Conservation (phyloP, 1,140 invertebrate genomes). For the Caenorhabditis tropicalis region DNA sequence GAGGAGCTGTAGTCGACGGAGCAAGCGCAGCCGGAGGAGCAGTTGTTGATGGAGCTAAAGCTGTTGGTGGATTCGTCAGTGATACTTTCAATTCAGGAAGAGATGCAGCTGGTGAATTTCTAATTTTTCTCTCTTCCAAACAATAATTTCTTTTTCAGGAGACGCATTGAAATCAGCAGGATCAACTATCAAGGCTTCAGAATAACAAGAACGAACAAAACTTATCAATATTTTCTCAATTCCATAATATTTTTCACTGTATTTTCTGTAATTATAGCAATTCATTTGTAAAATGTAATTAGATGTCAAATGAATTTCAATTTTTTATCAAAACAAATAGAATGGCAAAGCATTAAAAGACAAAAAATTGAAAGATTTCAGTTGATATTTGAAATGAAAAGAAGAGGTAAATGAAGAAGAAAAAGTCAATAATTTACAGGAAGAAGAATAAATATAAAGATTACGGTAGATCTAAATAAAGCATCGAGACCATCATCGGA, state of each 20-base stretch:
- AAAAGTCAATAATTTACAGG: slow-evolving; percentile 1
- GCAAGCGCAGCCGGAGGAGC: slow-evolving; percentile 33
- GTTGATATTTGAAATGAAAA: background rate
- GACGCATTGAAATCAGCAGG: slow-evolving; percentile 8
- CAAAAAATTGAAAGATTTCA: background rate
- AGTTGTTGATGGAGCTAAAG: slow-evolving; percentile 7
- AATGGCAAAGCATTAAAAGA: slow-evolving; percentile 18
- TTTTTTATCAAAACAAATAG: background rate
- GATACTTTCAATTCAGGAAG: slow-evolving; percentile 25
- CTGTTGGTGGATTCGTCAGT: background rate
- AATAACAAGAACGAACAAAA: background rate
- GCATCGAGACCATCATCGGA: slow-evolving; percentile 33
- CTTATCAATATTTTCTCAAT: slow-evolving; percentile 4
- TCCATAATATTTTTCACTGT: background rate
- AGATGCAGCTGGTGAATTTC: background rate
- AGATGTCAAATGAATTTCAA: background rate
- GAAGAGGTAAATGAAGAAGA: background rate
- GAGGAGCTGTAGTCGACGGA: slow-evolving; percentile 33
- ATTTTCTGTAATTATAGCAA: background rate
- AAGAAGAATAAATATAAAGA: background rate
- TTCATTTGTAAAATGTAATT: background rate
- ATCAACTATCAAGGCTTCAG: background rate
- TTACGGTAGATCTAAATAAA: slow-evolving; percentile 42
- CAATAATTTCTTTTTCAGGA: no score
- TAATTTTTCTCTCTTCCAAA: no score